These are phyloP conservation scores for Tiaroga cobitis DNA, from an alignment of 2,797 vertebrate genomes.

Conservation along the genomic window DNA sequence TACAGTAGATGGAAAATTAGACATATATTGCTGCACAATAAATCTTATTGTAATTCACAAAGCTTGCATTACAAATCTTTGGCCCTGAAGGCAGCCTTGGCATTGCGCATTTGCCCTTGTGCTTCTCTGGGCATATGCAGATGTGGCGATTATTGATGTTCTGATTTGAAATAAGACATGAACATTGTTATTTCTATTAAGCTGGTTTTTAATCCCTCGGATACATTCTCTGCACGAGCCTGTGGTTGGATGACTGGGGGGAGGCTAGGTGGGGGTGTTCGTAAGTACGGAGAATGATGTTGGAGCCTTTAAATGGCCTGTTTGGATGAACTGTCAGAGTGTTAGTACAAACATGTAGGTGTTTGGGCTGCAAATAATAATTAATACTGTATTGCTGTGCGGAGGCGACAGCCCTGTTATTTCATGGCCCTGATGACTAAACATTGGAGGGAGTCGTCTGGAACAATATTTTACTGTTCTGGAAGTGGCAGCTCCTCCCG, in stretches of 20 bases:
- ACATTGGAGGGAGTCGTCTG: conserved; percentile 80
- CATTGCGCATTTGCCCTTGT: conserved; percentile 76
- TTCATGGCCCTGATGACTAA: conserved; percentile 88
- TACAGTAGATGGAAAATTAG: conserved; percentile 82
- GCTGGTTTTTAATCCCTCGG: conserved; percentile 66
- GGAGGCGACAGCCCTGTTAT: conserved; percentile 84
- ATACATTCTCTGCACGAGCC: conserved; percentile 73
- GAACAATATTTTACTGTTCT: conserved; percentile 90
- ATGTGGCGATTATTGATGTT: conserved; percentile 72
- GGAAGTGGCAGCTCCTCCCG: conserved; percentile 78
- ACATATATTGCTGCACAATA: conserved; percentile 80
- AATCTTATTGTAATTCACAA: conserved; percentile 83
- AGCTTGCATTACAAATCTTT: conserved; percentile 76
- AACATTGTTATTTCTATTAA: conserved; percentile 74
- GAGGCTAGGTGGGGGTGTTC: conserved; percentile 67
- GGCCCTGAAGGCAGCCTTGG: conserved; percentile 69
- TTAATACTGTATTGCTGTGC: conserved; percentile 87
- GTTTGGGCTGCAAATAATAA: conserved; percentile 91
- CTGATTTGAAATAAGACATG: conserved; percentile 68
- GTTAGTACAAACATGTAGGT: conserved; percentile 91
- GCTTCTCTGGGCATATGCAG: conserved; percentile 49
- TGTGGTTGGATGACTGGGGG: conserved; percentile 66
- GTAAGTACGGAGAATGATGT: conserved; percentile 84
- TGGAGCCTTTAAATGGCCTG: conserved; percentile 90
- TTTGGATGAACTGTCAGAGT: conserved; percentile 93